Conservation (phyloP, 2,888 invertebrate genomes). For the Tetropium fuscum region DNA sequence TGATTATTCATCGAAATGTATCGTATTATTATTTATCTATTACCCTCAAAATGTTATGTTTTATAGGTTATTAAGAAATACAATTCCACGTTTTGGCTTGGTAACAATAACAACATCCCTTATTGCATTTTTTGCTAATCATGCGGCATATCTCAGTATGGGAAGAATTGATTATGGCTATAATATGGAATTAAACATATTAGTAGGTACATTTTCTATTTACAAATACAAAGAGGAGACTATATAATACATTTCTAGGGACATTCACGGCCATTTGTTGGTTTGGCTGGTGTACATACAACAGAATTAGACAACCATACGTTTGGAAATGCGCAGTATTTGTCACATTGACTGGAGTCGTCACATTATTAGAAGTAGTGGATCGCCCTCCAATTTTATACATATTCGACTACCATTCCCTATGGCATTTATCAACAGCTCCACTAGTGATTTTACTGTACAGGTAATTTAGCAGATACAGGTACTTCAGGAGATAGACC, state of each 20-base stretch:
- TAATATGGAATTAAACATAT: conserved; percentile 90
- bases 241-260: conserved; percentile 68
- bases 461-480: no score
- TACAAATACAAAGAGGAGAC: background rate
- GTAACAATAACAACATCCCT: conserved; percentile 69
- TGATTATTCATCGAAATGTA: no score
- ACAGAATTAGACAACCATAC: conserved; percentile 73
- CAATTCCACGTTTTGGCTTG: conserved; percentile 56
- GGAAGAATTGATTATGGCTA: conserved; percentile 91
- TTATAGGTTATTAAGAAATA: conserved; percentile 58
- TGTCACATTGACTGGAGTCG: conserved; percentile 73
- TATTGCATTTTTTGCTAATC: conserved; percentile 77
- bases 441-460: conserved; percentile 86
- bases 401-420: conserved; percentile 91
- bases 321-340: conserved; percentile 80
- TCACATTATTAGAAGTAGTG: conserved; percentile 84
- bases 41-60: background rate
- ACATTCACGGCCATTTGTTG: conserved; percentile 77
- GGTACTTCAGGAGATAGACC: no score
- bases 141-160: conserved; percentile 83
- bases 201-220: conserved; percentile 74
- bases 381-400: conserved; percentile 89
- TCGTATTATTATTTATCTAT: background rate
- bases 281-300: conserved; percentile 75
- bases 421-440: conserved; percentile 93